A percentile compares a stretch with the other conserved stretches of the same genome.
These are phyloP conservation scores for Piscicola geometra DNA, from an alignment of 2,888 invertebrate species.

Conservation along the genomic window DNA sequence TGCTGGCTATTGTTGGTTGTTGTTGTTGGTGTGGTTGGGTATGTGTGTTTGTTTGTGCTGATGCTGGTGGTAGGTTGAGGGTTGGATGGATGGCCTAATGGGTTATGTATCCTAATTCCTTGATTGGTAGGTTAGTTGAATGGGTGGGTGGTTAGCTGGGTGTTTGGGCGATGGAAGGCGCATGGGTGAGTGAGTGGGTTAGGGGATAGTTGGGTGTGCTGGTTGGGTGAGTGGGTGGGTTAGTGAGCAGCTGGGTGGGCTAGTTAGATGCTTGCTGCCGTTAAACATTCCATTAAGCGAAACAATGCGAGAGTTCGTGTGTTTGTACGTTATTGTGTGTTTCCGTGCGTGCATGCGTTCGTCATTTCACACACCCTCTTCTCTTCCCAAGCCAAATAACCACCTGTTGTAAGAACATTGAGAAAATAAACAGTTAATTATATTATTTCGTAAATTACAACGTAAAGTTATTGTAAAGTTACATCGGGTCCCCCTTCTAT, in stretches of 20 bases:
- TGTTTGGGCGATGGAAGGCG: not conserved
- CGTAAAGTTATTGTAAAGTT: not conserved
- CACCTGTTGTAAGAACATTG: not conserved
- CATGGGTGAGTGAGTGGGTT: not conserved
- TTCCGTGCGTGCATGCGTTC: not conserved
- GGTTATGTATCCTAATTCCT: too few species aligned
- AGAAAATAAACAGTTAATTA: too few species aligned
- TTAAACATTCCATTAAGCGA: constrained; percentile 15
- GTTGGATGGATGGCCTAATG: too few species aligned
- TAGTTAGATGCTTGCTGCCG: not conserved
- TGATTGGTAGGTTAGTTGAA: constrained; percentile 3
- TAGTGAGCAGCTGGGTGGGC: not conserved
- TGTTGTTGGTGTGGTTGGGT: too few species aligned
- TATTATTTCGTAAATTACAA: not conserved
- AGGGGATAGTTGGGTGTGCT: not conserved
- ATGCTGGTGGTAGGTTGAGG: too few species aligned
- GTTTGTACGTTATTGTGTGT: not conserved
- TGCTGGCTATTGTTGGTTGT: too few species aligned
- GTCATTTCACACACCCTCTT: not conserved
- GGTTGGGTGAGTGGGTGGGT: constrained; percentile 1
- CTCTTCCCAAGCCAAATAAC: not conserved
- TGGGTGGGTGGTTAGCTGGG: not conserved
- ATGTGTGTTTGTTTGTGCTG: too few species aligned
- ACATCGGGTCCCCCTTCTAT: not conserved
- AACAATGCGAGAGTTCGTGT: constrained; percentile 6